Evolutionary conservation across 2,113 vertebrate species (phyloP).

Genomic region (Elgaria multicarinata): DNA sequence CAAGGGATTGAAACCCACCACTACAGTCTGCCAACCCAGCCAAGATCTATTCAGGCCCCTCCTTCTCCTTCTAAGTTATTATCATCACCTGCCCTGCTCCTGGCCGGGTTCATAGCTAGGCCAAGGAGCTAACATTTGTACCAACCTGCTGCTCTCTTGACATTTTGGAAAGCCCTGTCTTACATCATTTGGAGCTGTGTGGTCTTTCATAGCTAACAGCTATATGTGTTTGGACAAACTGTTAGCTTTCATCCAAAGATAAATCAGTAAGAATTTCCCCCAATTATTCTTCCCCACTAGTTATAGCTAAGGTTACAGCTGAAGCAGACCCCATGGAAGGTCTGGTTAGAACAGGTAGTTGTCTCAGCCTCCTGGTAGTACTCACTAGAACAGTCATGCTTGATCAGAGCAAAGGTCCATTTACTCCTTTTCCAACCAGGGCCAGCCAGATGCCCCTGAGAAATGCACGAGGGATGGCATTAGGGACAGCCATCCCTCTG

Average conservation of each 20-base stretch:
- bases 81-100: not conserved
- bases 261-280: not conserved
- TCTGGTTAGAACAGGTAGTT: not conserved
- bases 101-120: not conserved
- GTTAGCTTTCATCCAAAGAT: slow-evolving; percentile 11
- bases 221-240: not conserved
- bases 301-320: not conserved
- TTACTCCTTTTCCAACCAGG: too few species aligned
- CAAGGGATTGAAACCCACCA: not conserved
- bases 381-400: not conserved
- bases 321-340: not conserved
- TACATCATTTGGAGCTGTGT: not conserved
- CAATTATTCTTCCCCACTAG: slow-evolving; percentile 6
- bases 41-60: not conserved
- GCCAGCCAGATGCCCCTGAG: too few species aligned
- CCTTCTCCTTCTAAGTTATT: not conserved
- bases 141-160: not conserved
- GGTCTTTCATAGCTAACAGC: not conserved
- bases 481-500: too few species aligned
- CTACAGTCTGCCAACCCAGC: not conserved
- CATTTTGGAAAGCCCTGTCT: not conserved
- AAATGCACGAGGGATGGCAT: too few species aligned
- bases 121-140: not conserved
- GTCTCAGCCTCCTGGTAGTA: not conserved
- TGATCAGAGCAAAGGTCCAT: too few species aligned